phyloP scores from a whole-genome alignment of 2,797 vertebrate genomes.

The Tamandua tetradactyla region DNA sequence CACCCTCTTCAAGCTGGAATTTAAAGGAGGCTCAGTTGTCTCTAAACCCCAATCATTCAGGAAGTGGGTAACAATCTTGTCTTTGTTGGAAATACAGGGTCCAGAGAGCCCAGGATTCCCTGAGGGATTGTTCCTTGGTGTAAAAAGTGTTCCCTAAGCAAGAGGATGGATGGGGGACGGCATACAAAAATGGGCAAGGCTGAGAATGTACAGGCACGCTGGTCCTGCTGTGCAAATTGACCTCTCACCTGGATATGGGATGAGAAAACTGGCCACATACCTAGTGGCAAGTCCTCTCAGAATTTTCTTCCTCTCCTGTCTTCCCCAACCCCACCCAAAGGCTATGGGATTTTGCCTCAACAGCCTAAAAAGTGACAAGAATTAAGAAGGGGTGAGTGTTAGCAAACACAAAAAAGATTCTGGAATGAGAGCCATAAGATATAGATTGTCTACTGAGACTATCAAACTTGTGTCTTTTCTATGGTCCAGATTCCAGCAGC shows the following conservation, averaged over 20 bases:
- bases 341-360: not conserved
- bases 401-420: not conserved
- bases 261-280: not conserved
- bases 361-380: conserved; percentile 37
- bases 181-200: not conserved
- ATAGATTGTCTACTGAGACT: not conserved
- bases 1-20: not conserved
- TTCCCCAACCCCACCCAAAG: not conserved
- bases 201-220: not conserved
- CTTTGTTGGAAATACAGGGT: not conserved
- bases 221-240: not conserved
- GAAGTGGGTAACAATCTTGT: not conserved
- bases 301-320: not conserved
- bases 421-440: not conserved
- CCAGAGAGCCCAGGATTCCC: not conserved
- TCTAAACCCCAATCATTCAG: not conserved
- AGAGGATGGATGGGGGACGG: not conserved
- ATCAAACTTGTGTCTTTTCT: not conserved
- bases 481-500: not conserved
- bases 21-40: too few relatives aligned
- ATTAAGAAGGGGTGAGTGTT: not conserved
- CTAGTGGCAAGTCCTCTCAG: not conserved
- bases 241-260: not conserved
- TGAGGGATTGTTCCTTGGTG: accelerated
- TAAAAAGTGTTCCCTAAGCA: not conserved